Base-by-base conservation (phyloP, 2,888 invertebrate species). In the Parnassius glacialis region DNA sequence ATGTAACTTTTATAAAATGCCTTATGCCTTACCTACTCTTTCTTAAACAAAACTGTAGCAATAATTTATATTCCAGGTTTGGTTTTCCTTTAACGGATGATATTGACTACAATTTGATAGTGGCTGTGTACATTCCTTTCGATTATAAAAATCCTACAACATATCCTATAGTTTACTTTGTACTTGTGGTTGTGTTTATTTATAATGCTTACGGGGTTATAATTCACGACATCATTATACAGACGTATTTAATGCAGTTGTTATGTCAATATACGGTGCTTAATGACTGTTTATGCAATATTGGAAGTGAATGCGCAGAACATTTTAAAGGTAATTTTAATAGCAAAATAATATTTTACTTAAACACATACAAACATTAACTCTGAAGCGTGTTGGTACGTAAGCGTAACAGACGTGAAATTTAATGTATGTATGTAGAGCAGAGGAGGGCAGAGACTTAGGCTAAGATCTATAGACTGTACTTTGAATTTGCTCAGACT, bases 141-240 rank as follows among this genome's bases (percentile, higher is more conserved):
- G 61, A 74, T 55, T 85, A 83, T 72, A 65, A 68, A 54, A 75
- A 74, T 0, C 74, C 78, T 0, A 5, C 9, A 0, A 53, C 69
- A 1, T 90, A 89, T 65, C 68, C 79, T 0, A 10, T 77, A 1
- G 74, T 76, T 0, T 89, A 89, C 59, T 55, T 78, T 0, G 9
- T 67, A 0, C 76, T 80, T 1, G 61, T 80, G 43, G 61, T 82
- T 5, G 71, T 79, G 0, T 87, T 89, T 62, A 68, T 72, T 2
- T 89, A 85, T 64, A 73, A 79, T 13, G 76, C 87, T 0, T 81
- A 82, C 65, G 85, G 84, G 58, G 83, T 89, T 43, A 88, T 90
- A 83, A 74, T 83, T 7, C 85, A 81, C 0, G 87, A 88, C 52
- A 67, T 87, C 1, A 80, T 79, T 1, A 79, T 85, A 78, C 87